Conservation (phyloP, 2,797 vertebrate species). For the Ispidina lecontei region DNA sequence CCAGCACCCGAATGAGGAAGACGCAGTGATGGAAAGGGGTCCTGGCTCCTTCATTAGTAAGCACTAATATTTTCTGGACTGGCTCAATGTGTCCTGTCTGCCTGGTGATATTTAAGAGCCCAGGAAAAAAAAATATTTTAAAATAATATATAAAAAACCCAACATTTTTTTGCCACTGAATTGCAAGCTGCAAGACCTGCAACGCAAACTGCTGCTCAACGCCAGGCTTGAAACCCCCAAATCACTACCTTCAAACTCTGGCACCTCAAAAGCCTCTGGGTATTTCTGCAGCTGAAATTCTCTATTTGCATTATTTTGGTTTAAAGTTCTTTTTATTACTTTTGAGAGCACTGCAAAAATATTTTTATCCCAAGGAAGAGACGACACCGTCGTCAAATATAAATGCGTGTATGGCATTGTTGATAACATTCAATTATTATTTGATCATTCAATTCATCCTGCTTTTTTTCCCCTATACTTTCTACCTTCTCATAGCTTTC, state of each 20-base stretch:
- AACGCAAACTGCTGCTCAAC: background rate
- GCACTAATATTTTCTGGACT: fast-evolving
- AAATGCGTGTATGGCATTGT: fast-evolving
- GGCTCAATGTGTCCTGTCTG: background rate
- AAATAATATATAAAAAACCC: no score
- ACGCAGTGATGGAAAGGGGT: background rate
- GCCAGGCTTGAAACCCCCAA: background rate
- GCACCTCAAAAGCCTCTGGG: background rate
- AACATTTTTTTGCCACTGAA: background rate
- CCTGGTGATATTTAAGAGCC: background rate
- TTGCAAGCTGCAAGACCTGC: background rate
- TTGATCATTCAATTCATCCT: background rate
- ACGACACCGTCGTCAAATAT: fast-evolving
- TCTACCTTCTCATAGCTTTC: background rate
- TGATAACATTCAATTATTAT: background rate
- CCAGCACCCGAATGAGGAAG: background rate
- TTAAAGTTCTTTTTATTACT: background rate
- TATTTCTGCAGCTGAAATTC: background rate
- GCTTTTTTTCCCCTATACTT: background rate
- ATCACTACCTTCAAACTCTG: fast-evolving
- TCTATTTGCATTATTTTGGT: background rate
- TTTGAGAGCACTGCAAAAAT: background rate
- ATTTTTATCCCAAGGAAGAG: background rate
- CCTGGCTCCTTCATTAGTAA: background rate
- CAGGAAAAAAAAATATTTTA: background rate